phyloP scores from a whole-genome alignment of 2,113 vertebrate species.

The Siniperca chuatsi region DNA sequence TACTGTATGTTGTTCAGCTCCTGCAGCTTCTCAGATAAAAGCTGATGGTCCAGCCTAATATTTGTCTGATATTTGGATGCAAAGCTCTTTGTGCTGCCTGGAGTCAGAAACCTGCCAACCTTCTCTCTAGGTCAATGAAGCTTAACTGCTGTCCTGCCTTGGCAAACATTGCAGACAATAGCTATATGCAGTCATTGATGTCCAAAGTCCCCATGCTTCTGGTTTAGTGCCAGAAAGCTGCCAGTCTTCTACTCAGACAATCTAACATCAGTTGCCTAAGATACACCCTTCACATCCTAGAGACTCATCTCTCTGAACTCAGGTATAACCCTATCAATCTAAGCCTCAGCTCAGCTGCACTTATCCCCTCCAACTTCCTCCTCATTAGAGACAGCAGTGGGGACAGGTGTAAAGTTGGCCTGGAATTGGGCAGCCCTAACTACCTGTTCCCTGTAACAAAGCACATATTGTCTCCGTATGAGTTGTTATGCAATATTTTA shows the following conservation, averaged over 20 bases:
- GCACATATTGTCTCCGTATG: not conserved
- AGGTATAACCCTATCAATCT: slow-evolving; percentile 25
- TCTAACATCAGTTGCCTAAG: not conserved
- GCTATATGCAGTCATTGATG: not conserved
- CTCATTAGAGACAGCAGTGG: slow-evolving; percentile 51
- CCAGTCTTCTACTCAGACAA: slow-evolving; percentile 15
- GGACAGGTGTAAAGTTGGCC: slow-evolving; percentile 45
- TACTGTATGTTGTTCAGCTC: not conserved
- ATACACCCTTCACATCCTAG: slow-evolving; percentile 7
- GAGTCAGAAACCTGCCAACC: slow-evolving; percentile 17
- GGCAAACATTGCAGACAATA: slow-evolving; percentile 15
- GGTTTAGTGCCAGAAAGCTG: slow-evolving; percentile 13
- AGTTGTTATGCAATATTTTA: slow-evolving; percentile 16
- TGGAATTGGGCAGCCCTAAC: slow-evolving; percentile 1
- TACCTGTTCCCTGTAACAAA: not conserved
- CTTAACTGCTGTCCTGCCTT: slow-evolving; percentile 9
- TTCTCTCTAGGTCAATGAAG: slow-evolving; percentile 13
- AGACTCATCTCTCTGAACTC: slow-evolving; percentile 38
- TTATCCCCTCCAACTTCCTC: slow-evolving; percentile 17
- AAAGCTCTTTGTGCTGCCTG: not conserved
- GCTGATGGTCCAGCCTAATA: not conserved
- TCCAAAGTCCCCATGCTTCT: slow-evolving; percentile 25
- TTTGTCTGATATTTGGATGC: slow-evolving; percentile 3
- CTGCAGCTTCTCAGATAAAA: not conserved
- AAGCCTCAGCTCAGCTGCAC: slow-evolving; percentile 47